These are phyloP conservation scores for Carabus problematicus DNA, from an alignment of 2,888 invertebrate species.

Conservation along the genomic window DNA sequence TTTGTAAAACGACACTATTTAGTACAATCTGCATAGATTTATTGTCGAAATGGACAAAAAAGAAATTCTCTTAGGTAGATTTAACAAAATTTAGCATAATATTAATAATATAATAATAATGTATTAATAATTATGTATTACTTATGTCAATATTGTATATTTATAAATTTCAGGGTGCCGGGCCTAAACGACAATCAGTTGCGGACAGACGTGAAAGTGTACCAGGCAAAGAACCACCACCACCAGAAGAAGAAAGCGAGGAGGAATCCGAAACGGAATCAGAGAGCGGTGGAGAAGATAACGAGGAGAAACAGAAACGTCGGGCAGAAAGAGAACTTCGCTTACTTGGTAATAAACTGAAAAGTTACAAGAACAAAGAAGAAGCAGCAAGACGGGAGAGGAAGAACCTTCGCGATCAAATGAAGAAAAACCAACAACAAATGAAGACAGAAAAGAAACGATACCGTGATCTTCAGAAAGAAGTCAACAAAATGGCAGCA, in stretches of 20 bases:
- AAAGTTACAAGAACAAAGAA: constrained; percentile 69
- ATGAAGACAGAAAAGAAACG: constrained; percentile 83
- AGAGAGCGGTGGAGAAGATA: constrained; percentile 71
- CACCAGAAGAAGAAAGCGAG: constrained; percentile 62
- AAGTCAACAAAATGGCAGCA: constrained; percentile 90
- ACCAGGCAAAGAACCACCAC: constrained; percentile 63
- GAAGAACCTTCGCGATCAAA: constrained; percentile 76
- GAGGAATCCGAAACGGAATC: constrained; percentile 68
- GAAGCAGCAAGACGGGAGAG: constrained; percentile 80
- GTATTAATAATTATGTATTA: neutral
- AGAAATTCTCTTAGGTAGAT: neutral
- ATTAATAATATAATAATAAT: neutral
- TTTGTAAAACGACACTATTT: neutral
- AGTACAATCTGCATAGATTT: neutral
- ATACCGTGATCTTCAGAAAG: constrained; percentile 82
- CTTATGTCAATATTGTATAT: neutral
- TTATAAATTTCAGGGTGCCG: constrained; percentile 10
- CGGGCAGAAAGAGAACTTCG: constrained; percentile 73
- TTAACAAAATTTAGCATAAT: neutral
- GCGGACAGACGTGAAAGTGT: constrained; percentile 29
- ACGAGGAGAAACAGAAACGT: constrained; percentile 67
- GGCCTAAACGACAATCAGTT: constrained; percentile 32
- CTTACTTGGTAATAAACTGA: constrained; percentile 64
- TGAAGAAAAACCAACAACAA: constrained; percentile 80
- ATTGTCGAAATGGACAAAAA: too few species aligned